Percentiles rank a stretch among this genome's conserved stretches.
Evolutionary conservation across 2,888 invertebrate species (phyloP).

Genomic region (Acronicta leporina): DNA sequence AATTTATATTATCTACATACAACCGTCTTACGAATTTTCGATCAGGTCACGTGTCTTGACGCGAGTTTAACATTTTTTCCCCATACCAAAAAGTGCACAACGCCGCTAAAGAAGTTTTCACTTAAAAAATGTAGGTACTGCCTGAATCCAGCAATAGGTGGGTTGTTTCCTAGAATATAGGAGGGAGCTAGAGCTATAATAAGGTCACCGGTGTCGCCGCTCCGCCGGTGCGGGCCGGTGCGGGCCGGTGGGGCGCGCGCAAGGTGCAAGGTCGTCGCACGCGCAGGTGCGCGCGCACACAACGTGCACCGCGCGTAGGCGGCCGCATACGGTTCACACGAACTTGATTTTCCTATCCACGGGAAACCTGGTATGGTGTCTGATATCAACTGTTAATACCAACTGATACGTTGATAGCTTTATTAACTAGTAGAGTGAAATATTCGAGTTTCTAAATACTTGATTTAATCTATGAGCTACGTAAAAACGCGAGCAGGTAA

Average conservation of each 20-base stretch:
- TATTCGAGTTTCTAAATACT: background rate
- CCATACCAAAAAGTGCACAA: too few relatives aligned
- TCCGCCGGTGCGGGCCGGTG: constrained; percentile 8
- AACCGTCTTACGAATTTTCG: too few relatives aligned
- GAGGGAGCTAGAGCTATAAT: too few relatives aligned
- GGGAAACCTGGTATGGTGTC: background rate
- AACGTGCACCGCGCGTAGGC: constrained; percentile 1
- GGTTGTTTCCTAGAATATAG: too few relatives aligned
- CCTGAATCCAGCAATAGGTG: too few relatives aligned
- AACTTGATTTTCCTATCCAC: constrained; percentile 16
- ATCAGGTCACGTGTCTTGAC: too few relatives aligned
- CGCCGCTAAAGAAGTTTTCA: too few relatives aligned
- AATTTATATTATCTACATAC: too few relatives aligned
- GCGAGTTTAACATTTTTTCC: too few relatives aligned
- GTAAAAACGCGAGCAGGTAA: too few relatives aligned
- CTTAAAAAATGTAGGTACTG: too few relatives aligned
- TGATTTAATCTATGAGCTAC: too few relatives aligned
- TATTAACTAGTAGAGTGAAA: background rate
- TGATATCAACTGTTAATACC: background rate
- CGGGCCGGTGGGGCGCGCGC: constrained; percentile 33
- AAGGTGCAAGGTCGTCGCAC: constrained; percentile 68
- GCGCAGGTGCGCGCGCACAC: constrained; percentile 50
- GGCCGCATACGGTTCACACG: background rate
- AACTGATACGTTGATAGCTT: background rate
- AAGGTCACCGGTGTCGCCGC: constrained; percentile 10